Evolutionary conservation across 2,888 invertebrate species (phyloP), one percentile per base, ranked within the genome.

Genomic region (Pomacea canaliculata): DNA sequence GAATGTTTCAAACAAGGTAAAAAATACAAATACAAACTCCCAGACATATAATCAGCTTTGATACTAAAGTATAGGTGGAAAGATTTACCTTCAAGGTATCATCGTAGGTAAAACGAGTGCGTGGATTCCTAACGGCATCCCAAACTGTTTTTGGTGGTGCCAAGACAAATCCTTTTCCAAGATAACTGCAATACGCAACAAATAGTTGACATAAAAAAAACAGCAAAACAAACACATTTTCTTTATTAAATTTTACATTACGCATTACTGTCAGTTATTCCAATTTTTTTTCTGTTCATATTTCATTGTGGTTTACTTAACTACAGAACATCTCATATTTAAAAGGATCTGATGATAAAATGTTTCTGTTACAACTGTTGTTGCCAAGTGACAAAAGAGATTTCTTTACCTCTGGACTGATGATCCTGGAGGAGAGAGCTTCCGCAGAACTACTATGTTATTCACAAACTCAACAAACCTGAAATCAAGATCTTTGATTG

Each of bases 41-140:
- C 4, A 5, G 37, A 1, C 37, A 37, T 56, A 13, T 56, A 16
- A 0, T 56, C 51, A 56, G 51, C 8, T 51, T 10, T 10, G 51
- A 51, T 51, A 51, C 51, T 51, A 51, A 51, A 51, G 51, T 51
- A 8, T 13, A 51, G 51, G 13, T 51, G 51, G 51, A 10, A 56
- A 16, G 51, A 74, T 16, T 56, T 82, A 89, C 89, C 87, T 89
- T 89, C 9, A 89, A 79, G 75, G 86, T 86, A 27, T 89, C 89
- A 84, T 89, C 89, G 81, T 89, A 89, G 8, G 88, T 88, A 75
- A 88, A 89, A 73, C 86, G 81, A 56, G 87, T 89, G 23, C 86
- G 79, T 18, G 89, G 89, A 76, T 89, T 89, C 60, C 82, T 79
- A 0, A 89, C 80, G 12, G 88, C 85, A 73, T 89, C 87, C 85